Base-by-base conservation (phyloP, 2,888 invertebrate genomes). In the Andricus curvator region DNA sequence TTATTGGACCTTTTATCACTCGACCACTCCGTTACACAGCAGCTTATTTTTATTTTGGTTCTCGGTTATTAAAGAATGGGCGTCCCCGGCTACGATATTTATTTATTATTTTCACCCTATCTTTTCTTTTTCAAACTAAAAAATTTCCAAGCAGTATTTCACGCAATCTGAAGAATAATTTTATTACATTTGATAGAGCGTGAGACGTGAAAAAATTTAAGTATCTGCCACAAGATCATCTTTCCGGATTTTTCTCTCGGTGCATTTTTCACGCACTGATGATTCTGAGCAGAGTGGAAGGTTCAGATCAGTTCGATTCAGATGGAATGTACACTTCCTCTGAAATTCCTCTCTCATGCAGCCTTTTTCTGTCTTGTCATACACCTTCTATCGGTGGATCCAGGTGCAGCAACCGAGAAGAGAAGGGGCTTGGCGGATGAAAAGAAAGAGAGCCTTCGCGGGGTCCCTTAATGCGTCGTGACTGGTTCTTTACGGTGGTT, bases 41-140 rank as follows among this genome's bases (percentile, higher is more conserved):
- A 37, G 80, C 77, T 84, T 84, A 84, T 83, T 84, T 83, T 82
- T 84, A 82, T 83, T 83, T 83, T 83, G 84, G 82, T 82, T 81
- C 83, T 84, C 79, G 81, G 85, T 89, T 86, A 87, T 88, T 89
- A 88, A 88, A 86, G 87, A 86, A 88, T 87, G 86, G 84, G 87
- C 86, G 88, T 88, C 87, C 80, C 85, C 81, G 77, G 78, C 83
- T 84, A 85, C 86, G 83, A 88, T 89, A 86, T 89, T 89, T 88
- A 88, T 89, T 88, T 88, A 88, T 89, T 86, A 87, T 88, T 85
- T 85, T 83, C 82, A 80, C 80, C 82, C 83, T 77, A 77, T 41
- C 15, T 20, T 80, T 48, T 48, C 6, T 22, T 44, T 67, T 67
- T 29, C 37, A 20, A 4, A 9, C 17, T n/a, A 1, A n/a, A 41